phyloP scores from a whole-genome alignment of 2,888 invertebrate genomes.

The Drosophila monieri region DNA sequence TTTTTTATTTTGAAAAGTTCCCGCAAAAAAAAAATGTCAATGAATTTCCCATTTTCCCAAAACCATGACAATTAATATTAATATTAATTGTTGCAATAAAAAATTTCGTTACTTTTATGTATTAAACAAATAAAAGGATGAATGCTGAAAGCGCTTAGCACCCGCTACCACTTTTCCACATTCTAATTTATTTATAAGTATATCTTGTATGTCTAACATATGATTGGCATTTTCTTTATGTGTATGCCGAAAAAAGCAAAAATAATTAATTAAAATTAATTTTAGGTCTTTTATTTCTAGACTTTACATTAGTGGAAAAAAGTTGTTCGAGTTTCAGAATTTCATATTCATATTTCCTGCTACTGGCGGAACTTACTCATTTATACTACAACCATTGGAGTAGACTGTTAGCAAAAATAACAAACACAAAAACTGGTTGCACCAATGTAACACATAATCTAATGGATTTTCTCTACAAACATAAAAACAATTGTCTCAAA shows the following conservation, averaged over 20 bases:
- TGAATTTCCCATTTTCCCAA: too few species aligned
- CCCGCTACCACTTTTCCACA: too few species aligned
- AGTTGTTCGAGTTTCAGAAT: background rate
- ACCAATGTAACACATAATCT: slow-evolving; percentile 1
- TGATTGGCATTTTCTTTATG: background rate
- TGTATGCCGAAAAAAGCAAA: background rate
- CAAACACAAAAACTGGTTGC: background rate
- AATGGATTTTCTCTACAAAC: slow-evolving; percentile 11
- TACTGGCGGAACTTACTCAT: slow-evolving; percentile 20
- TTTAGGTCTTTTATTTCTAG: background rate
- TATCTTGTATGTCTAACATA: background rate
- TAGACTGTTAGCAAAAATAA: slow-evolving; percentile 7
- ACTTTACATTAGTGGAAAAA: background rate
- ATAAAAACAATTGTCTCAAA: slow-evolving; percentile 22
- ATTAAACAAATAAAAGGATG: too few species aligned
- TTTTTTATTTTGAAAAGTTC: too few species aligned
- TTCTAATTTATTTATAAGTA: too few species aligned
- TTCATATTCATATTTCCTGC: background rate
- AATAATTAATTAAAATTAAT: background rate
- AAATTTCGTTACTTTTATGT: too few species aligned
- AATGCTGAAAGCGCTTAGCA: too few species aligned
- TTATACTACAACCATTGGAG: slow-evolving; percentile 37
- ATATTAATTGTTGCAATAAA: too few species aligned
- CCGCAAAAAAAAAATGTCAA: too few species aligned
- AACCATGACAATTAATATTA: too few species aligned